Percentiles rank a stretch among this genome's conserved stretches.
These are phyloP conservation scores for Nyleta sp. DNA, from an alignment of 2,888 invertebrate genomes.

Conservation along the genomic window DNA sequence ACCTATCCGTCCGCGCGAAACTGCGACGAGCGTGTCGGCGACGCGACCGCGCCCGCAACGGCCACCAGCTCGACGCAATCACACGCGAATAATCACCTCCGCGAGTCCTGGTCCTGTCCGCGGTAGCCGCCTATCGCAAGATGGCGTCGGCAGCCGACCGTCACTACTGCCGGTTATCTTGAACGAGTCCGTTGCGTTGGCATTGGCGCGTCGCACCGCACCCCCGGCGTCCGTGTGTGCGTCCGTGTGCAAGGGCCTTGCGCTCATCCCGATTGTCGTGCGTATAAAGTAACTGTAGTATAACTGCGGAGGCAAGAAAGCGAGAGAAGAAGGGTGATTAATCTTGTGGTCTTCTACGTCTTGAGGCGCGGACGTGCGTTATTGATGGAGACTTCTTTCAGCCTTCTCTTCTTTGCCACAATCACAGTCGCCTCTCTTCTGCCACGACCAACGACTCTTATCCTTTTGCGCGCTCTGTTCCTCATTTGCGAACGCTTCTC, in stretches of 20 bases:
- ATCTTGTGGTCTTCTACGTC: slow-evolving; percentile 82
- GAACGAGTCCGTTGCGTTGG: slow-evolving; percentile 54
- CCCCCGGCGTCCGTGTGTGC: slow-evolving; percentile 55
- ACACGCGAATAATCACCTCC: slow-evolving; percentile 73
- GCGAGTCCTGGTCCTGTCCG: slow-evolving; percentile 73
- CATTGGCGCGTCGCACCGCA: slow-evolving; percentile 51
- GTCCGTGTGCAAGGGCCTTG: slow-evolving; percentile 59
- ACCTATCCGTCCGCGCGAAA: slow-evolving; percentile 22
- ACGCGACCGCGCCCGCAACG: not conserved
- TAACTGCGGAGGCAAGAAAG: slow-evolving; percentile 77
- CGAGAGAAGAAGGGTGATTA: slow-evolving; percentile 81
- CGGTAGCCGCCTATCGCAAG: slow-evolving; percentile 90
- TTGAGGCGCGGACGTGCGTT: slow-evolving; percentile 82
- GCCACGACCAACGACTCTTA: slow-evolving; percentile 26
- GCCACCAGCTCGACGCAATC: not conserved
- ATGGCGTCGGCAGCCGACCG: slow-evolving; percentile 84
- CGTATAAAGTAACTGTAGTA: slow-evolving; percentile 69
- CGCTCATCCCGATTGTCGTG: slow-evolving; percentile 76
- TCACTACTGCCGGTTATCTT: slow-evolving; percentile 56
- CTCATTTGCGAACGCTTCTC: slow-evolving; percentile 56
- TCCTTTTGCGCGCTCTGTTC: slow-evolving; percentile 40
- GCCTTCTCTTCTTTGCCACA: slow-evolving; percentile 69
- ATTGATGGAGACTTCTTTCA: slow-evolving; percentile 82
- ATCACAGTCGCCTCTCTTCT: slow-evolving; percentile 59
- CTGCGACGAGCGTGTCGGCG: not conserved